A percentile compares a stretch with the other conserved stretches of the same genome.
Conservation (phyloP, 2,888 invertebrate species). For the Dasysyrphus albostriatus region DNA sequence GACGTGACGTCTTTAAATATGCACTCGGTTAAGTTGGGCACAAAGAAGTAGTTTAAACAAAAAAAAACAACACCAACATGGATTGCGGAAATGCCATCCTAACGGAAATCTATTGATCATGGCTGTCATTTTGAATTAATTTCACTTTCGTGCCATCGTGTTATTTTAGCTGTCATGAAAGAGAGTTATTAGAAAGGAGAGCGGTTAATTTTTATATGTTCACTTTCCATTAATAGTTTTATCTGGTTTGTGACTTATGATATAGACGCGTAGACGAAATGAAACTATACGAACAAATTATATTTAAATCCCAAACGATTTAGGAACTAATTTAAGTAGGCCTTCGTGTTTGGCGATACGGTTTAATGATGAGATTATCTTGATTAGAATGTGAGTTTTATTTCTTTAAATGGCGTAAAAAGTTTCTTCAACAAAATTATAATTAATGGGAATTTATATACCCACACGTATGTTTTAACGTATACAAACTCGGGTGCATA, state of each 20-base stretch:
- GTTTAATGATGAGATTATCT: background rate
- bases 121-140: conserved; percentile 41
- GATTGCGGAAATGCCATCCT: conserved; percentile 23
- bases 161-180: conserved; percentile 3
- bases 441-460: too few species aligned
- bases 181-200: conserved; percentile 39
- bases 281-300: background rate
- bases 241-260: background rate
- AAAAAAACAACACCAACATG: background rate
- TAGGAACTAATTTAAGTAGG: background rate
- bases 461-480: too few species aligned
- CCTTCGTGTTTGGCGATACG: background rate
- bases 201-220: conserved; percentile 7
- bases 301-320: background rate
- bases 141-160: conserved; percentile 30
- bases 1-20: conserved; percentile 33
- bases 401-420: background rate
- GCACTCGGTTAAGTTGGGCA: conserved; percentile 19
- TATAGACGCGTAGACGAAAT: background rate
- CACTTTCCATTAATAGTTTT: conserved; percentile 29
- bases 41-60: background rate
- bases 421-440: background rate
- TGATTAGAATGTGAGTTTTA: too few species aligned
- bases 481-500: too few species aligned
- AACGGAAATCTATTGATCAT: conserved; percentile 40